Conservation (phyloP, 2,113 vertebrate genomes). For the Nicator chloris region DNA sequence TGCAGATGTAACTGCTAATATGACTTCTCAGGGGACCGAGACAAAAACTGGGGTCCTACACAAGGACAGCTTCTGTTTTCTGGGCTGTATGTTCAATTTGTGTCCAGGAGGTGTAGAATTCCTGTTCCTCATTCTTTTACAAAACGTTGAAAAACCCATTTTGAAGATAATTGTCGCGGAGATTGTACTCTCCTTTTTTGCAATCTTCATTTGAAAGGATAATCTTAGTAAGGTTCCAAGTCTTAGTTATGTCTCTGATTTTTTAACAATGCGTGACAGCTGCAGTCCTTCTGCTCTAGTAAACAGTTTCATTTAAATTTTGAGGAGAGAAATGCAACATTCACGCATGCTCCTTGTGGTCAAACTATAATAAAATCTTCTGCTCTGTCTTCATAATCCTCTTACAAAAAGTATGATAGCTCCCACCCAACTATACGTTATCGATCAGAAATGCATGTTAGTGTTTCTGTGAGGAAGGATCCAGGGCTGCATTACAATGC, state of each 20-base stretch:
- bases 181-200: not conserved
- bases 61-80: not conserved
- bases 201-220: not conserved
- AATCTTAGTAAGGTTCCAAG: not conserved
- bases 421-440: not conserved
- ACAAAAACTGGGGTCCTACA: not conserved
- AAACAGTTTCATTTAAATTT: not conserved
- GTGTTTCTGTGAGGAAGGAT: not conserved
- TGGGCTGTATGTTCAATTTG: not conserved
- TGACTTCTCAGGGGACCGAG: not conserved
- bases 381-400: not conserved
- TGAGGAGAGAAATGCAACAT: not conserved
- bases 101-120: not conserved
- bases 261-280: not conserved
- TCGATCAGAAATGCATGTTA: not conserved
- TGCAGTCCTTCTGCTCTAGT: not conserved
- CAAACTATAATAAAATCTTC: not conserved
- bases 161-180: not conserved
- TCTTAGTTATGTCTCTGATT: not conserved
- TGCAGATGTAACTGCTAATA: not conserved
- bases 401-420: not conserved
- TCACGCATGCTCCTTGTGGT: not conserved
- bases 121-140: not conserved
- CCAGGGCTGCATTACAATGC: not conserved
- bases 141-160: not conserved